Conservation (phyloP, 2,888 invertebrate genomes). For the Eristalinus sepulchralis region DNA sequence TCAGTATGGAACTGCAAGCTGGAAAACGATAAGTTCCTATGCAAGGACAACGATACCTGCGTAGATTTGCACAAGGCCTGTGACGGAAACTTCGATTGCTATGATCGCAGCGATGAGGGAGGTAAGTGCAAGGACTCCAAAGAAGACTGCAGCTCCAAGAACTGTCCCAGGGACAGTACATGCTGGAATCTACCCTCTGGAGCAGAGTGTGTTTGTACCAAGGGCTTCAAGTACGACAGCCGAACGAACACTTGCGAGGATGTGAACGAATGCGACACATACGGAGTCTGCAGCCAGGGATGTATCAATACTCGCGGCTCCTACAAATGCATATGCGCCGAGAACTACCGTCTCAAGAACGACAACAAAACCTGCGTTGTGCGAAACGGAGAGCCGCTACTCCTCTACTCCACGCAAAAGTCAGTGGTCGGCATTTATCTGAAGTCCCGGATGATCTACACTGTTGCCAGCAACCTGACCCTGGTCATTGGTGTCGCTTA, state of each 20-base stretch:
- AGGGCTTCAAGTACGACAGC: constrained; percentile 77
- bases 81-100: constrained; percentile 83
- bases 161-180: constrained; percentile 78
- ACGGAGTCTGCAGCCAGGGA: constrained; percentile 86
- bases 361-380: constrained; percentile 83
- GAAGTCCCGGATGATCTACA: constrained; percentile 80
- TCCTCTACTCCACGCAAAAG: constrained; percentile 86
- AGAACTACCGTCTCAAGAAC: constrained; percentile 82
- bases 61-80: constrained; percentile 82
- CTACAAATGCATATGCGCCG: constrained; percentile 85
- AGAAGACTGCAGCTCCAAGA: constrained; percentile 74
- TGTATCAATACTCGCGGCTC: constrained; percentile 85
- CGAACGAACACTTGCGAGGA: constrained; percentile 80
- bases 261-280: constrained; percentile 85
- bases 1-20: constrained; percentile 80
- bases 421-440: constrained; percentile 86
- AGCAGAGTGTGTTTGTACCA: constrained; percentile 83
- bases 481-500: constrained; percentile 86
- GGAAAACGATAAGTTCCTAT: constrained; percentile 82
- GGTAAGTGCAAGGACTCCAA: constrained; percentile 76
- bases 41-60: constrained; percentile 83
- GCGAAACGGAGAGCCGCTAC: constrained; percentile 84
- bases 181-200: constrained; percentile 82
- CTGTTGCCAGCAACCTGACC: constrained; percentile 82
- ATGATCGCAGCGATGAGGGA: constrained; percentile 85